phyloP scores from a whole-genome alignment of 2,797 vertebrate genomes.

The Malurus leucopterus region DNA sequence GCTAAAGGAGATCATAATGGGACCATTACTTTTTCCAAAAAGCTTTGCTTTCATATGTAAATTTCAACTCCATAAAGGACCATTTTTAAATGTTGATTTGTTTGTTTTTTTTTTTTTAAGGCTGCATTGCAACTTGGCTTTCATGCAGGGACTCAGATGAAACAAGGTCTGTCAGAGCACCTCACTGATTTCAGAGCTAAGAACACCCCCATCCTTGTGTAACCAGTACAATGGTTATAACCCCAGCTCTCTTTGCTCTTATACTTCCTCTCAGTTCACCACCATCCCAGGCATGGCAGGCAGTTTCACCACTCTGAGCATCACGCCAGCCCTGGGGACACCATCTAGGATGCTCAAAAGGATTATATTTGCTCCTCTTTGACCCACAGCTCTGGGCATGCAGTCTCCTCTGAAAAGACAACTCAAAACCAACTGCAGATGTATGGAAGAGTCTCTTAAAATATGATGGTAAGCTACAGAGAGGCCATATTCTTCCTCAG shows the following conservation, averaged over 20 bases:
- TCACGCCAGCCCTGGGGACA: not conserved
- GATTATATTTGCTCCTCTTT: not conserved
- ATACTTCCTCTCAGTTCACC: not conserved
- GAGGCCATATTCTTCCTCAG: not conserved
- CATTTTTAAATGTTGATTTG: not conserved
- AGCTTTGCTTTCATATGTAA: not conserved
- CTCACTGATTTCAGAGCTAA: not conserved
- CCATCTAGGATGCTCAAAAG: not conserved
- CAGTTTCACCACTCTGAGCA: not conserved
- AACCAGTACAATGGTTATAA: not conserved
- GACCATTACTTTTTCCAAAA: not conserved
- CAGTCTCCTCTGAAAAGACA: not conserved
- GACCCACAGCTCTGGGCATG: not conserved
- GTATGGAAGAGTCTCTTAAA: not conserved
- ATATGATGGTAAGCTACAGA: not conserved
- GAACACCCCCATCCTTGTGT: not conserved
- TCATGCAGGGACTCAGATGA: not conserved
- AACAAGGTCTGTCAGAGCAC: not conserved
- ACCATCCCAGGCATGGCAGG: not conserved
- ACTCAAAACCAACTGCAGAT: not conserved
- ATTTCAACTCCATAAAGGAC: not conserved
- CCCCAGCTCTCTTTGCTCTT: accelerated
- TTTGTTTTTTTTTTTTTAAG: not conserved
- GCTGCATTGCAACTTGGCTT: not conserved
- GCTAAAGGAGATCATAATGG: not conserved